Percentiles rank a stretch among this genome's conserved stretches.
These are phyloP conservation scores for Drosophila fungiperda DNA, from an alignment of 2,888 invertebrate genomes.

Conservation along the genomic window DNA sequence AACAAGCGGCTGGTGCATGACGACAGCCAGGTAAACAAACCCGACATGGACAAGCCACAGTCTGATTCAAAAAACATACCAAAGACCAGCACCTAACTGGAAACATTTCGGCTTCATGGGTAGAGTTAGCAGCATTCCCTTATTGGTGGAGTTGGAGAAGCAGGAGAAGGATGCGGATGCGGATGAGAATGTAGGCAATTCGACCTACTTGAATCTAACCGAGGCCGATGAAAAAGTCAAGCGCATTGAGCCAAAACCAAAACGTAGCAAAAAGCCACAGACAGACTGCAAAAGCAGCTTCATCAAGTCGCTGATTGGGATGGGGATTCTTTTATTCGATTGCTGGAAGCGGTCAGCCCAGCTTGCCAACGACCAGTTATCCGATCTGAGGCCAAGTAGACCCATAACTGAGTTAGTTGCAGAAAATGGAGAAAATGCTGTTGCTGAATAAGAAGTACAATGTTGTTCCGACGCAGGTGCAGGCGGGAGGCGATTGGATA, in stretches of 20 bases:
- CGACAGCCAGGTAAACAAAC: constrained; percentile 42
- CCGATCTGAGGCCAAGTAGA: no score
- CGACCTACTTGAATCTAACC: background rate
- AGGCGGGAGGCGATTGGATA: constrained; percentile 80
- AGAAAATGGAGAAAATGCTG: constrained; percentile 50
- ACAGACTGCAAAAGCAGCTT: no score
- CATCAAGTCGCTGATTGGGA: no score
- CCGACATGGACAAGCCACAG: constrained; percentile 8
- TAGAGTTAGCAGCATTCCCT: constrained; percentile 78
- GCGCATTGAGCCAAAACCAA: no score
- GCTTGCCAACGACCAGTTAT: no score
- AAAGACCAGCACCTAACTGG: constrained; percentile 78
- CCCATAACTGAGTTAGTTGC: no score
- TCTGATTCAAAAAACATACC: constrained; percentile 68
- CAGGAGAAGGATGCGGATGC: no score
- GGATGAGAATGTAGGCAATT: background rate
- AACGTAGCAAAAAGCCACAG: no score
- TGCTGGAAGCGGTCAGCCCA: no score
- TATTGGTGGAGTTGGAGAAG: constrained; percentile 81
- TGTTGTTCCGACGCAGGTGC: constrained; percentile 78
- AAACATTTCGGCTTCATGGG: constrained; percentile 18
- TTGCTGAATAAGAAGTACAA: constrained; percentile 84
- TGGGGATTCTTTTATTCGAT: no score
- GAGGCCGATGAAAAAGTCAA: background rate
- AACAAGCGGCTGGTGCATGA: constrained; percentile 52